A percentile compares a stretch with the other conserved stretches of the same genome.
Conservation (phyloP, 2,888 invertebrate species). For the Drosophila crucigera region DNA sequence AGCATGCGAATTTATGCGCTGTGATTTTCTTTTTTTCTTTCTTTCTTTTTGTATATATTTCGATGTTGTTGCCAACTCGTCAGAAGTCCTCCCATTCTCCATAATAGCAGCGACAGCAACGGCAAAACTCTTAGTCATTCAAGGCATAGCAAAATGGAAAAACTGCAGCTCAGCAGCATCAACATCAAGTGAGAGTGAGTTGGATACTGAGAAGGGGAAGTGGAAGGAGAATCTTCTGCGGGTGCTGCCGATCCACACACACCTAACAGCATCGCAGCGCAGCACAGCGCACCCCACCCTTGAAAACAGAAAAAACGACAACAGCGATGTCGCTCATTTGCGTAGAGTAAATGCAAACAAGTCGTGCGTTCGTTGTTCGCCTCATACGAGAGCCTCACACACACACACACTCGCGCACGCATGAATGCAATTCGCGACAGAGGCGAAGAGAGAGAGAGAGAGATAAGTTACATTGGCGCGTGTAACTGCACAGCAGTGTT, state of each 20-base stretch:
- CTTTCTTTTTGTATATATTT: constrained; percentile 15
- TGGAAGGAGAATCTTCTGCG: constrained; percentile 13
- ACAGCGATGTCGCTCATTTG: constrained; percentile 72
- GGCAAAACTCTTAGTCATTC: constrained; percentile 69
- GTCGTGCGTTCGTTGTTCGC: constrained; percentile 61
- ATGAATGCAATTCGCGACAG: constrained; percentile 70
- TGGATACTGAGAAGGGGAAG: constrained; percentile 26
- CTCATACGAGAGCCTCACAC: constrained; percentile 36
- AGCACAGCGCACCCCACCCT: constrained; percentile 43
- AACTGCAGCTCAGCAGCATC: constrained; percentile 53
- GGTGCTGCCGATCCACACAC: constrained; percentile 15
- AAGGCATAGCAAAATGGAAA: constrained; percentile 54
- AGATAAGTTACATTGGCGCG: constrained; percentile 56
- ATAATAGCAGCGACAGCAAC: constrained; percentile 45
- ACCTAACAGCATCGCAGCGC: constrained; percentile 19
- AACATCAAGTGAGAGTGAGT: constrained; percentile 74
- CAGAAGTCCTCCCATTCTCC: constrained; percentile 51
- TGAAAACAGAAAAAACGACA: constrained; percentile 57
- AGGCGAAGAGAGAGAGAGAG: constrained; percentile 27
- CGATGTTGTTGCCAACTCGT: constrained; percentile 75
- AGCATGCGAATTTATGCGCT: constrained; percentile 67
- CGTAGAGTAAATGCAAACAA: constrained; percentile 79
- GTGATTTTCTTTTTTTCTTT: constrained; percentile 51
- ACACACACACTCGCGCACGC: constrained; percentile 54
- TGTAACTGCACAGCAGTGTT: constrained; percentile 60